Percentiles rank a stretch among this genome's conserved stretches.
Conservation (phyloP, 2,113 vertebrate species). For the Leptocoma aspasia region DNA sequence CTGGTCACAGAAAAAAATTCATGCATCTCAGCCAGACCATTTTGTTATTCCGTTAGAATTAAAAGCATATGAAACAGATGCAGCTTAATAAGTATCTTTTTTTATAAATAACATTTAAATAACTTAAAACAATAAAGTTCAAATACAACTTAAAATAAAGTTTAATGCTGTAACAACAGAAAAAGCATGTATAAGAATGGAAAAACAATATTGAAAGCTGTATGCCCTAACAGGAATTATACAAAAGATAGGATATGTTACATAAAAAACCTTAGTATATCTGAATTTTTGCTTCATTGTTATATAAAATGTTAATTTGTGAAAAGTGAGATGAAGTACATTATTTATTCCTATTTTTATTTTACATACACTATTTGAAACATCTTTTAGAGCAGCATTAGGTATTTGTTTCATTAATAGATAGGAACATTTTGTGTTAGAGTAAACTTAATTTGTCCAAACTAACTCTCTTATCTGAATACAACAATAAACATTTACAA, state of each 20-base stretch:
- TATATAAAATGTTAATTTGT: constrained; percentile 77
- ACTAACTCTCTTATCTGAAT: constrained; percentile 66
- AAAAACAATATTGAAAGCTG: constrained; percentile 71
- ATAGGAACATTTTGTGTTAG: constrained; percentile 62
- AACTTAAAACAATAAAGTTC: constrained; percentile 84
- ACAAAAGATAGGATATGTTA: constrained; percentile 79
- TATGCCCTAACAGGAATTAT: constrained; percentile 76
- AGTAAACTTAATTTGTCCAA: constrained; percentile 64
- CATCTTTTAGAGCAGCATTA: constrained; percentile 73
- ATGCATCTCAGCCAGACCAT: constrained; percentile 58
- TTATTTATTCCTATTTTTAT: constrained; percentile 68
- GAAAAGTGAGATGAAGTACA: constrained; percentile 77
- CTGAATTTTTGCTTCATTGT: constrained; percentile 72
- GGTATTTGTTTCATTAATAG: constrained; percentile 67
- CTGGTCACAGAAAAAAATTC: constrained; percentile 44
- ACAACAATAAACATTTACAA: constrained; percentile 69
- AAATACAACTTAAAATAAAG: constrained; percentile 80
- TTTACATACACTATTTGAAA: constrained; percentile 76
- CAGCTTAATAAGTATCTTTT: constrained; percentile 73
- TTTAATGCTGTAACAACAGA: constrained; percentile 80
- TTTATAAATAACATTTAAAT: constrained; percentile 91
- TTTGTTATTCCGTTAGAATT: constrained; percentile 78
- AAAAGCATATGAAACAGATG: constrained; percentile 83
- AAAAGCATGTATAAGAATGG: constrained; percentile 75
- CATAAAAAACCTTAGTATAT: constrained; percentile 72